Conservation (phyloP, 2,888 invertebrate species). For the Agrotis puta region DNA sequence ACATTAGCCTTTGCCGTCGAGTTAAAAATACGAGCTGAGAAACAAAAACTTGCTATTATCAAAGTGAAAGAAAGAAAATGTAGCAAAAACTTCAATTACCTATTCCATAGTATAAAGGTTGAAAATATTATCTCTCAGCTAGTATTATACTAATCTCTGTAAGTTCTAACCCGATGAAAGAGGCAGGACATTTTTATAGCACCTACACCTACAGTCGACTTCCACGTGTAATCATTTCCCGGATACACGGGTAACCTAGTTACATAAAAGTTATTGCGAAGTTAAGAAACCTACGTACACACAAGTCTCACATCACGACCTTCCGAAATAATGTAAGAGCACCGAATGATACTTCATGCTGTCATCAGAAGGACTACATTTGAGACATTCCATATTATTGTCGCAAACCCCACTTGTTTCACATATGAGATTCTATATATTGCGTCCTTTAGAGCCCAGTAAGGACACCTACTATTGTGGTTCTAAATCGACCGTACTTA, state of each 20-base stretch:
- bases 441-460: not conserved
- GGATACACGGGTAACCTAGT: too few species aligned
- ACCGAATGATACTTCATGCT: slow-evolving; percentile 2
- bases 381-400: slow-evolving; percentile 14
- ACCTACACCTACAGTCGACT: too few species aligned
- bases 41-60: not conserved
- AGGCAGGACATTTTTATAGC: too few species aligned
- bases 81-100: not conserved
- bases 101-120: not conserved
- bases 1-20: too few species aligned
- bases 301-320: not conserved
- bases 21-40: not conserved
- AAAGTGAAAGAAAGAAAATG: not conserved
- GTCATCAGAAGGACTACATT: slow-evolving; percentile 16
- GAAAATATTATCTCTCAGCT: too few species aligned
- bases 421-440: slow-evolving; percentile 7
- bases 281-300: not conserved
- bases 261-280: not conserved
- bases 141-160: not conserved
- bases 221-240: too few species aligned
- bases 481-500: slow-evolving; percentile 44
- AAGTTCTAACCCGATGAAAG: not conserved
- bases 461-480: slow-evolving; percentile 38
- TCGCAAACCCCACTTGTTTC: slow-evolving; percentile 4
- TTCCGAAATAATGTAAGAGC: not conserved